phyloP scores from a whole-genome alignment of 2,888 invertebrate genomes.

The Anorthoa munda region DNA sequence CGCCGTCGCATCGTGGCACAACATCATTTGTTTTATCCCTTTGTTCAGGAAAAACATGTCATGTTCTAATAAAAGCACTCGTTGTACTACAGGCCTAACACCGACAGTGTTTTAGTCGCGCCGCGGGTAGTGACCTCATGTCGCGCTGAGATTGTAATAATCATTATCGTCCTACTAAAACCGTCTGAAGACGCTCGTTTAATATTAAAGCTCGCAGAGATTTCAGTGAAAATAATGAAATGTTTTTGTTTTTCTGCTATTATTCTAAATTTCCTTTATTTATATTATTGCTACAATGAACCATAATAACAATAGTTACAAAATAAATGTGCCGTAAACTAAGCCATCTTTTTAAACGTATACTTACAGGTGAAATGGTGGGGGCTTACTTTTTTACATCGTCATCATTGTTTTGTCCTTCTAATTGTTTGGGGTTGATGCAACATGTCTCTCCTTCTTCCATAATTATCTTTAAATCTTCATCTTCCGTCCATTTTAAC shows the following conservation, averaged over 20 bases:
- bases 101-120: conserved; percentile 37
- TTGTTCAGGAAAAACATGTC: conserved; percentile 10
- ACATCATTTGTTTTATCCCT: too few relatives aligned
- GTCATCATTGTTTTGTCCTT: not conserved
- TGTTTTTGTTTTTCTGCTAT: conserved; percentile 11
- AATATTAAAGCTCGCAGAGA: not conserved
- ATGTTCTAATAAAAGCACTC: conserved; percentile 30
- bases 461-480: not conserved
- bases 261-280: not conserved
- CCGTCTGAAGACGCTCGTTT: conserved; percentile 28
- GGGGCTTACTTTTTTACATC: not conserved
- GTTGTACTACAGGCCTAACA: conserved; percentile 29
- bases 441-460: not conserved
- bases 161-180: conserved; percentile 36
- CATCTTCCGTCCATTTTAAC: not conserved
- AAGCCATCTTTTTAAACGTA: not conserved
- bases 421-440: not conserved
- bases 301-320: too few relatives aligned
- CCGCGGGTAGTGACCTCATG: conserved; percentile 52
- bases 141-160: conserved; percentile 38
- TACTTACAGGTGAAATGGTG: not conserved
- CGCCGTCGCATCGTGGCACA: too few relatives aligned
- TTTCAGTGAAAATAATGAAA: conserved; percentile 24
- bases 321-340: too few relatives aligned
- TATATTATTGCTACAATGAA: not conserved